A percentile compares a stretch with the other conserved stretches of the same genome.
Conservation (phyloP, 2,888 invertebrate species). For the Fabriciana adippe region DNA sequence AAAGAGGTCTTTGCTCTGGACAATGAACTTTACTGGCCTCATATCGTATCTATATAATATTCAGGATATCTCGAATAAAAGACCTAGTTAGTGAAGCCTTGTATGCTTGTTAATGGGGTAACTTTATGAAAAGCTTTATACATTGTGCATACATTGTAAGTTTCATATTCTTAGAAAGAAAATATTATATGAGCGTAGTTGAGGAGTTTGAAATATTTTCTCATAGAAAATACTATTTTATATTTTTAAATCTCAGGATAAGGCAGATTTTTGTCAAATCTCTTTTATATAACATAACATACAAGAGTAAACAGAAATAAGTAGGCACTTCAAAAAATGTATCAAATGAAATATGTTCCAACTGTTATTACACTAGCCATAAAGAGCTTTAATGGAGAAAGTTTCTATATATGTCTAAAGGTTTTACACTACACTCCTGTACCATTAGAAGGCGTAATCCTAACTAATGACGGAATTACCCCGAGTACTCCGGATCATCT, state of each 20-base stretch:
- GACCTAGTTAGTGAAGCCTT: conserved; percentile 26
- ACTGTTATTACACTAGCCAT: conserved; percentile 3
- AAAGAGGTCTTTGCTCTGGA: conserved; percentile 29
- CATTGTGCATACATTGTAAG: conserved; percentile 17
- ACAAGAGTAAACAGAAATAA: too few species aligned
- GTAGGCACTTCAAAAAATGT: neutral
- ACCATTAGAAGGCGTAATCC: conserved; percentile 48
- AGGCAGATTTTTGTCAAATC: too few species aligned
- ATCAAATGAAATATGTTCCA: conserved; percentile 1
- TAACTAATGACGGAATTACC: conserved; percentile 59
- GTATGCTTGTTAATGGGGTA: conserved; percentile 19
- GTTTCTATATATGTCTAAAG: conserved; percentile 18
- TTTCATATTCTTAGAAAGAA: conserved; percentile 17
- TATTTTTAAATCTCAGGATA: too few species aligned
- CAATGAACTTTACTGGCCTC: conserved; percentile 28
- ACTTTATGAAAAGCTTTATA: conserved; percentile 21
- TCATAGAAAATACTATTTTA: conserved; percentile 3
- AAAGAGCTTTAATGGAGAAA: conserved; percentile 27
- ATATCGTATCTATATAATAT: conserved; percentile 31
- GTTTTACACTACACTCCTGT: conserved; percentile 19
- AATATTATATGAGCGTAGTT: conserved; percentile 10
- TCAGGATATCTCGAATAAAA: conserved; percentile 25
- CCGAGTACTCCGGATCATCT: conserved; percentile 49
- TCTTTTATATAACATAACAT: too few species aligned
- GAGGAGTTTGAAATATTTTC: conserved; percentile 3